phyloP scores from a whole-genome alignment of 1,140 invertebrate species.

The Magallana gigas region DNA sequence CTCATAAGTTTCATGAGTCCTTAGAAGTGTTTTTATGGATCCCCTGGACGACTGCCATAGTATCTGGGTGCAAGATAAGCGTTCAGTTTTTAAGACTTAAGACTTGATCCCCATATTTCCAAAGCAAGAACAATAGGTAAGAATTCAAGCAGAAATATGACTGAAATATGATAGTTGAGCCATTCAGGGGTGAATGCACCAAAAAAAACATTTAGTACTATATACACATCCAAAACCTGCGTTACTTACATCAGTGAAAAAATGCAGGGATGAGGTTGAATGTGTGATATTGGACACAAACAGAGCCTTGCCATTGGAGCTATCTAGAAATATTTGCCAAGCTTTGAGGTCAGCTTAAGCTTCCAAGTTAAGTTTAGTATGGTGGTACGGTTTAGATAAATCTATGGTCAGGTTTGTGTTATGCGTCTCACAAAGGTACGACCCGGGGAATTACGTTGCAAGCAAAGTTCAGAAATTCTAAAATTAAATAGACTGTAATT shows the following conservation, averaged over 20 bases:
- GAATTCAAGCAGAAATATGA: neutral
- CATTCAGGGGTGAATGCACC: conserved; percentile 43
- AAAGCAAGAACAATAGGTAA: conserved; percentile 48
- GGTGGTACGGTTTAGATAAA: too few relatives aligned
- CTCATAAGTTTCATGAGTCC: conserved; percentile 50
- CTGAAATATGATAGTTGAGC: conserved; percentile 29
- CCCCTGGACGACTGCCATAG: conserved; percentile 46
- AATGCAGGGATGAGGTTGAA: too few relatives aligned
- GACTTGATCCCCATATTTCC: conserved; percentile 33
- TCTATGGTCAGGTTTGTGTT: neutral
- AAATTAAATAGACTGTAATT: too few relatives aligned
- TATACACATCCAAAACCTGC: conserved; percentile 43
- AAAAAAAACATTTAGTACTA: conserved; percentile 12
- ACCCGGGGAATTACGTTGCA: conserved; percentile 35
- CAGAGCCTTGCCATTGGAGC: too few relatives aligned
- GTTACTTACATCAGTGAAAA: neutral
- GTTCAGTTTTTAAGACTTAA: conserved; percentile 20
- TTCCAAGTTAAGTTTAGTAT: too few relatives aligned
- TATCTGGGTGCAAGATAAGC: conserved; percentile 42
- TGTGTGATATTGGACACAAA: neutral
- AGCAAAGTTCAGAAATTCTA: too few relatives aligned
- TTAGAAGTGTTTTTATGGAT: conserved; percentile 55
- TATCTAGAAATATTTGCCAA: too few relatives aligned
- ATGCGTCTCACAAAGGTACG: conserved; percentile 45
- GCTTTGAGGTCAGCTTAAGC: too few relatives aligned